These are phyloP conservation scores for Papilio elwesi DNA, from an alignment of 2,888 invertebrate genomes.

Conservation along the genomic window DNA sequence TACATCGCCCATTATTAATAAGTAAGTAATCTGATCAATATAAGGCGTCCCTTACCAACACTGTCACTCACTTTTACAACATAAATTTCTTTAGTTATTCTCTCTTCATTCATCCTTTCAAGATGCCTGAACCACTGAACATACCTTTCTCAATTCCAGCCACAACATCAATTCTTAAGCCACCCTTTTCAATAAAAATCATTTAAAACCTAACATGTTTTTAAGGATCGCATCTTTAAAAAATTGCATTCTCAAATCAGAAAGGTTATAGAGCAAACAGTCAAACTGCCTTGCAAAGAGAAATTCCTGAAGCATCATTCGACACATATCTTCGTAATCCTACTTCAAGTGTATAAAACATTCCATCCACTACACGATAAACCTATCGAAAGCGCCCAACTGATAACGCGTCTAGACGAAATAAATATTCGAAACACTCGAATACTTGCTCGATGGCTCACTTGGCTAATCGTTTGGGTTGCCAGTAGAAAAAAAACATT, in stretches of 20 bases:
- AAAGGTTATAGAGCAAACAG: background rate
- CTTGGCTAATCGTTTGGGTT: slow-evolving; percentile 78
- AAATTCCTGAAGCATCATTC: slow-evolving; percentile 34
- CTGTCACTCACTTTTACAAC: no score
- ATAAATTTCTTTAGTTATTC: no score
- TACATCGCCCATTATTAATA: no score
- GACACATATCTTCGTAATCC: slow-evolving; percentile 36
- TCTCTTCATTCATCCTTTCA: no score
- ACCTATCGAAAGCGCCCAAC: slow-evolving; percentile 67
- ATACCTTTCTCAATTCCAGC: no score
- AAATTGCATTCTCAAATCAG: background rate
- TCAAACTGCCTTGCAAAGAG: slow-evolving; percentile 8
- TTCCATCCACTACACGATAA: slow-evolving; percentile 67
- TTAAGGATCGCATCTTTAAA: no score
- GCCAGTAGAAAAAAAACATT: slow-evolving; percentile 63
- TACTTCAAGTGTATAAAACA: slow-evolving; percentile 77
- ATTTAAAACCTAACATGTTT: no score
- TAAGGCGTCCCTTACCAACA: no score
- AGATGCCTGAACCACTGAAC: no score
- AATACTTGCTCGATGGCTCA: slow-evolving; percentile 80
- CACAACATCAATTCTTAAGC: no score
- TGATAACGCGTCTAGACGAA: slow-evolving; percentile 81
- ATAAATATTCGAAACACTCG: slow-evolving; percentile 80
- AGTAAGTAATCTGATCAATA: no score
- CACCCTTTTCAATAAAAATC: no score